Base-by-base conservation (phyloP, 1,140 invertebrate genomes). In the Archegozetes longisetosus region DNA sequence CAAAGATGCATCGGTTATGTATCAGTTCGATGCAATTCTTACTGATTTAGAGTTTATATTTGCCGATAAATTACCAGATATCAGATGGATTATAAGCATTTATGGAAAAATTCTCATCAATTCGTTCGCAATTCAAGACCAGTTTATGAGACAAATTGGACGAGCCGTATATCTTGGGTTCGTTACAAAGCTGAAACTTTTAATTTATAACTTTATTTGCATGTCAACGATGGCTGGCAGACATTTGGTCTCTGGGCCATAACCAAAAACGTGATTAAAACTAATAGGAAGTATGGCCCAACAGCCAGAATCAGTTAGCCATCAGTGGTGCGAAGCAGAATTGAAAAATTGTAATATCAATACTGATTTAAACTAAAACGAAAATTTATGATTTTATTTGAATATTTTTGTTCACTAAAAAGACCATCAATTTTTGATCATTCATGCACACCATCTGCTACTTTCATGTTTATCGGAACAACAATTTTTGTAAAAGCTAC, bases 61-160 rank as follows among this genome's bases (percentile, higher is more conserved):
- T 40, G 32, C 6, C 9, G 53, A 54, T 9, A 25, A 12, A 29
- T 9, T 22, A 12, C 24, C 25, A 17, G 20, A 54, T 12, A 54
- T 54, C 3, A 20, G 13, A 12, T 25, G 9, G 9, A n/a, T 54
- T 17, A 58, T 61, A 32, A n/a, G 53, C 17, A 58, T 61, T n/a
- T 61, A 61, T 52, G 60, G 60, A 23, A 61, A 61, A 51, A 49
- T 61, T 22, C 25, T 61, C 1, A 28, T 58, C 54, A 61, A 61
- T 51, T 61, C 60, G 49, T 61, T 61, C 58, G 60, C 60, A 1
- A 47, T 61, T 47, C 58, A 60, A 9, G 58, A 60, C 40, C 27
- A 29, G 23, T 28, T 26, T 2, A 14, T 61, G 13, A 2, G 20
- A 2, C 29, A 6, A 25, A 61, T 61, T 47, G 60, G 60, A 14